Evolutionary conservation across 2,797 vertebrate genomes (phyloP).

Genomic region (Acrossocheilus wenchowensis): DNA sequence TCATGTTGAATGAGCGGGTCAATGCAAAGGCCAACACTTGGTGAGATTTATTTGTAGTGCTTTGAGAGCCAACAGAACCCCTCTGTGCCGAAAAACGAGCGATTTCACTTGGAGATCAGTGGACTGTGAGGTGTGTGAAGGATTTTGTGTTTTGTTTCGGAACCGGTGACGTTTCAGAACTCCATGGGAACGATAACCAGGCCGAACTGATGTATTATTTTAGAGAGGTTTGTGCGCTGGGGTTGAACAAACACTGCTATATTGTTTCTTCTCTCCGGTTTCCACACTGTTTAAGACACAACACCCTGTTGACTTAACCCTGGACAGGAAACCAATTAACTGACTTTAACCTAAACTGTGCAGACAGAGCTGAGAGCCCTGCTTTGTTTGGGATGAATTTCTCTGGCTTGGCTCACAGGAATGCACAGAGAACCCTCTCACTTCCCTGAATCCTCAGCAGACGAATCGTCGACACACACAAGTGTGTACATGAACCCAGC

Average conservation of each 20-base stretch:
- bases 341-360: constrained; percentile 63
- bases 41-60: constrained; percentile 55
- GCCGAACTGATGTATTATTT: constrained; percentile 58
- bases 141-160: constrained; percentile 49
- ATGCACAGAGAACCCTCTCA: constrained; percentile 56
- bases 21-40: constrained; percentile 48
- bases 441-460: constrained; percentile 38
- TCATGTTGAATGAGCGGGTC: constrained; percentile 51
- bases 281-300: constrained; percentile 62
- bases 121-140: constrained; percentile 34
- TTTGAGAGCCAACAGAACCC: constrained; percentile 38
- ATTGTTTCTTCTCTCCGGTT: constrained; percentile 66
- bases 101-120: constrained; percentile 43
- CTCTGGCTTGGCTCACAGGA: constrained; percentile 54
- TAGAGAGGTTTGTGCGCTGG: constrained; percentile 46
- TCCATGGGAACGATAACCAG: constrained; percentile 62
- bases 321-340: constrained; percentile 68
- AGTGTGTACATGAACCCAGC: constrained; percentile 2
- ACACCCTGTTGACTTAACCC: constrained; percentile 70
- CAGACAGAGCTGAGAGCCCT: constrained; percentile 57
- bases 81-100: constrained; percentile 40
- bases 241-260: constrained; percentile 63
- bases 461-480: constrained; percentile 23
- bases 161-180: constrained; percentile 51
- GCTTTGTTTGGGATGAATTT: constrained; percentile 61